Evolutionary conservation across 1,140 invertebrate species (phyloP).

Genomic region (Whitmania pigra): DNA sequence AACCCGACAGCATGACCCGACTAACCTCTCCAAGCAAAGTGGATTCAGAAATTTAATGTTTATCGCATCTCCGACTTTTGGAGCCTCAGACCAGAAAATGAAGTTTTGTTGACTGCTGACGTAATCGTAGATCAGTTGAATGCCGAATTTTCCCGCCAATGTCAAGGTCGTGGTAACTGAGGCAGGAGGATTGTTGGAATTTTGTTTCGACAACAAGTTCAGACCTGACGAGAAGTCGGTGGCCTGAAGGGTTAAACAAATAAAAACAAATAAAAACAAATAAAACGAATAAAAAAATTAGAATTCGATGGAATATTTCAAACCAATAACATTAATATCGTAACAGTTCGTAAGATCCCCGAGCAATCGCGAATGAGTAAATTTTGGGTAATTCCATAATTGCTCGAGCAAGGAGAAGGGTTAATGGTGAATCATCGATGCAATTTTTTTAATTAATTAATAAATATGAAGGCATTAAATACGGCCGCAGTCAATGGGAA

Average conservation of each 20-base stretch:
- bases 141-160: background rate
- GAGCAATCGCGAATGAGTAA: too few relatives aligned
- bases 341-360: too few relatives aligned
- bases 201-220: constrained; percentile 55
- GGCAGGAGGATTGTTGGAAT: constrained; percentile 53
- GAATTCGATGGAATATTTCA: too few relatives aligned
- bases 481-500: too few relatives aligned
- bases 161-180: constrained; percentile 57
- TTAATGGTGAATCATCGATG: too few relatives aligned
- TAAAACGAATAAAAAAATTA: too few relatives aligned
- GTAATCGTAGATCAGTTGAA: constrained; percentile 60
- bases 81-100: constrained; percentile 82
- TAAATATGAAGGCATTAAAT: too few relatives aligned
- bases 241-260: constrained; percentile 49
- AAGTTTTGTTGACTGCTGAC: constrained; percentile 68
- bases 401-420: too few relatives aligned
- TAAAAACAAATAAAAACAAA: too few relatives aligned
- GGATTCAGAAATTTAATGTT: constrained; percentile 68
- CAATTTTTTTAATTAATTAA: too few relatives aligned
- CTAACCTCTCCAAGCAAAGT: constrained; percentile 60
- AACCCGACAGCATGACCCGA: background rate
- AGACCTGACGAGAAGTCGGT: constrained; percentile 78
- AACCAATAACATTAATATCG: too few relatives aligned
- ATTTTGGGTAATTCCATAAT: too few relatives aligned
- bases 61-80: constrained; percentile 66